phyloP scores from a whole-genome alignment of 23 tunicate genomes.

The Clavelina lepadiformis region DNA sequence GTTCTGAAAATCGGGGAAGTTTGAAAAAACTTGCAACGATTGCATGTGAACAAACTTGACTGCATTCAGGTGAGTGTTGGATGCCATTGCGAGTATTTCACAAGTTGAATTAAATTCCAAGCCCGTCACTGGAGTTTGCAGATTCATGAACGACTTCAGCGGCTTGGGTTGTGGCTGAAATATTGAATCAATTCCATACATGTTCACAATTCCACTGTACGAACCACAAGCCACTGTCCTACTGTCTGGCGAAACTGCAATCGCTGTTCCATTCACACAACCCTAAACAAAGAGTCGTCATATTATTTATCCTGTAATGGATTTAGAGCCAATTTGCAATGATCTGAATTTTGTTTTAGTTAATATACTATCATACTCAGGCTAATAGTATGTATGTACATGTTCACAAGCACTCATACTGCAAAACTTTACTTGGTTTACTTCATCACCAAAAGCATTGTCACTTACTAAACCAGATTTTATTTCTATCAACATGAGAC shows the following conservation, averaged over 20 bases:
- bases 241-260: slow-evolving; percentile 51
- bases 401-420: background rate
- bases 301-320: no score
- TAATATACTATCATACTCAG: no score
- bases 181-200: slow-evolving; percentile 44
- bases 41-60: slow-evolving; percentile 60
- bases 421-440: background rate
- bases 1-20: slow-evolving; percentile 55
- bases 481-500: no score
- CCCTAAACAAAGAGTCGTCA: slow-evolving; percentile 29
- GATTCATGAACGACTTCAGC: slow-evolving; percentile 59
- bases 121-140: slow-evolving; percentile 45
- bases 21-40: slow-evolving; percentile 47
- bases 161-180: slow-evolving; percentile 20
- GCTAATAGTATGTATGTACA: no score
- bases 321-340: no score
- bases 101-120: slow-evolving; percentile 66
- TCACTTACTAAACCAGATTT: no score
- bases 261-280: slow-evolving; percentile 59
- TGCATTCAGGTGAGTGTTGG: slow-evolving; percentile 31
- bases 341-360: no score
- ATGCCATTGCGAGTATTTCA: slow-evolving; percentile 84
- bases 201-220: slow-evolving; percentile 71
- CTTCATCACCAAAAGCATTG: no score
- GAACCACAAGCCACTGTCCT: slow-evolving; percentile 77